Percentiles rank a stretch among this genome's conserved stretches.
Evolutionary conservation across 2,797 vertebrate genomes (phyloP).

Genomic region (Macroramphosus scolopax): DNA sequence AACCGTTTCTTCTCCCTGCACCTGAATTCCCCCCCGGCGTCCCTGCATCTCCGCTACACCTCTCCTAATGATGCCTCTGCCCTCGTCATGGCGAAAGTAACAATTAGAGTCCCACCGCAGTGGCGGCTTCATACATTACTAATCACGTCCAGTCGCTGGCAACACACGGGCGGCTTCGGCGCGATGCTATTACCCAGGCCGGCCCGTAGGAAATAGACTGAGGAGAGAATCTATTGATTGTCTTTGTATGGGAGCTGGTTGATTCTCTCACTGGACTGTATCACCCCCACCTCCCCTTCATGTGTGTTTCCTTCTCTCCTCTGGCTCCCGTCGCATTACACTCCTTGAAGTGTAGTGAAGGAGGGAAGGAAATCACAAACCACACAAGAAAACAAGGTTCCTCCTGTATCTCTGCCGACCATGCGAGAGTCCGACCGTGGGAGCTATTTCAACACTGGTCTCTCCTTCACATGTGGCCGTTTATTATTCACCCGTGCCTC

Average conservation of each 20-base stretch:
- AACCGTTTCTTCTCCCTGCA: constrained; percentile 12
- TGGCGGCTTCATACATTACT: constrained; percentile 46
- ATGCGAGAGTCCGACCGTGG: too few species aligned
- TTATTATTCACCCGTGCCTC: constrained; percentile 57
- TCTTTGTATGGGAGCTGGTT: constrained; percentile 60
- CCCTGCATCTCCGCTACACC: constrained; percentile 9
- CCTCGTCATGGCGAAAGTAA: constrained; percentile 61
- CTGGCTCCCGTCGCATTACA: neutral
- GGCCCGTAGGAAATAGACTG: constrained; percentile 69
- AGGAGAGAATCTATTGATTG: constrained; percentile 71
- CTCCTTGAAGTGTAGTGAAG: constrained; percentile 5
- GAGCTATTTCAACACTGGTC: constrained; percentile 42
- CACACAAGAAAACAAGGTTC: neutral
- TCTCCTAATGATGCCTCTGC: constrained; percentile 37
- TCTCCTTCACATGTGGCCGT: constrained; percentile 58
- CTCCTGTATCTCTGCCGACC: too few species aligned
- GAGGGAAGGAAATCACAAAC: neutral
- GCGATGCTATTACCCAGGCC: constrained; percentile 64
- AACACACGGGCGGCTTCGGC: constrained; percentile 43
- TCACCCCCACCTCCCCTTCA: constrained; percentile 16
- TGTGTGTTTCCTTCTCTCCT: too few species aligned
- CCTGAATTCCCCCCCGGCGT: constrained; percentile 17
- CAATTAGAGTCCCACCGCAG: constrained; percentile 57
- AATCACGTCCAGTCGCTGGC: constrained; percentile 54
- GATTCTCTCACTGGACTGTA: constrained; percentile 62